Evolutionary conservation across 2,888 invertebrate genomes (phyloP).

Genomic region (Tiliacea citrago): DNA sequence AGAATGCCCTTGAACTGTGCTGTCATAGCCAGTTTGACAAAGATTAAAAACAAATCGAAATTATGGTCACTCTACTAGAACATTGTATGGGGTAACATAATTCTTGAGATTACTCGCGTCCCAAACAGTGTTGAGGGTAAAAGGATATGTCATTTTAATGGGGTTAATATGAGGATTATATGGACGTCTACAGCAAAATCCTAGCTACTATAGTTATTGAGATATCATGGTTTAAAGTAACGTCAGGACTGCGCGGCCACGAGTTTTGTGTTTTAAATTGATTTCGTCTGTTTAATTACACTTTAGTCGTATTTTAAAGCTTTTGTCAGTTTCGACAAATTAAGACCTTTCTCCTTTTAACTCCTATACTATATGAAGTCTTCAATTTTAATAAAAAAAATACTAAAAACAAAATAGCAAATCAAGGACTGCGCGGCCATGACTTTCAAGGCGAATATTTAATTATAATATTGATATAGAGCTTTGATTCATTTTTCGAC

Average conservation of each 20-base stretch:
- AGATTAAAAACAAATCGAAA: no score
- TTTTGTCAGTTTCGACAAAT: conserved; percentile 43
- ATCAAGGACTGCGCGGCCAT: conserved; percentile 47
- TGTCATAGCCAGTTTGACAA: no score
- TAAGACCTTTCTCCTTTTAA: conserved; percentile 41
- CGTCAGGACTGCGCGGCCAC: conserved; percentile 45
- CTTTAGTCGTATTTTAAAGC: conserved; percentile 41
- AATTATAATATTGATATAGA: conserved; percentile 49
- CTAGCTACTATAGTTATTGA: conserved; percentile 44
- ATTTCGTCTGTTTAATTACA: conserved; percentile 39
- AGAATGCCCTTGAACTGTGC: conserved; percentile 41
- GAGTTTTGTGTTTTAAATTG: conserved; percentile 42
- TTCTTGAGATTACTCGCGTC: conserved; percentile 35
- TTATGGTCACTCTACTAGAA: conserved; percentile 40
- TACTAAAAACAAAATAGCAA: conserved; percentile 45
- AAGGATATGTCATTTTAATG: conserved; percentile 43
- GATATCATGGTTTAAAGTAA: conserved; percentile 46
- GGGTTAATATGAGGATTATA: conserved; percentile 42
- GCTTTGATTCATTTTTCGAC: conserved; percentile 49
- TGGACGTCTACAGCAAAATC: conserved; percentile 44
- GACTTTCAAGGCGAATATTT: conserved; percentile 49
- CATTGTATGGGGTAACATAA: conserved; percentile 44
- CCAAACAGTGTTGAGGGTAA: conserved; percentile 38
- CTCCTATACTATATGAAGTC: conserved; percentile 46
- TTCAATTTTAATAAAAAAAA: conserved; percentile 45